A percentile compares a stretch with the other conserved stretches of the same genome.
These are phyloP conservation scores for Bedellia somnulentella DNA, from an alignment of 2,888 invertebrate genomes.

Conservation along the genomic window DNA sequence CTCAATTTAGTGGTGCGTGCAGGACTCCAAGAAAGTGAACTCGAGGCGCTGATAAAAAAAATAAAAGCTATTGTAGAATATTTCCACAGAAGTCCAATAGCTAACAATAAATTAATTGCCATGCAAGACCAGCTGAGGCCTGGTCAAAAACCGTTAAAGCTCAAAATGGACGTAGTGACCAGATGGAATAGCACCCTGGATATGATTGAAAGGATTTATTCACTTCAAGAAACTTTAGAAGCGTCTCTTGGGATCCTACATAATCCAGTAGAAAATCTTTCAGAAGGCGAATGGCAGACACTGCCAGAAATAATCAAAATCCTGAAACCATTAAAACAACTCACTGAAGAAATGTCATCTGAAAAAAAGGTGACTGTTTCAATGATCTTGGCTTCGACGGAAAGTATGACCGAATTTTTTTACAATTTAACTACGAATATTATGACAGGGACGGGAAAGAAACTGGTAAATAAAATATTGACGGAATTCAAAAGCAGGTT, in stretches of 20 bases:
- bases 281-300: conserved; percentile 13
- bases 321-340: conserved; percentile 13
- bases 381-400: conserved; percentile 12
- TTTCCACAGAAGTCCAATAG: conserved; percentile 14
- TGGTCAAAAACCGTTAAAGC: conserved; percentile 11
- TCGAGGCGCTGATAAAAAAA: conserved; percentile 13
- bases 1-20: conserved; percentile 15
- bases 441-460: no score
- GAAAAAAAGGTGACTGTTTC: conserved; percentile 13
- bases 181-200: conserved; percentile 14
- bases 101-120: no score
- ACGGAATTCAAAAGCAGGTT: conserved; percentile 14
- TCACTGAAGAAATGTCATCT: conserved; percentile 14
- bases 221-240: conserved; percentile 13
- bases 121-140: conserved; percentile 9
- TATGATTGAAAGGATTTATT: conserved; percentile 14
- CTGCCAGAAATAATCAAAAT: conserved; percentile 15
- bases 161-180: conserved; percentile 12
- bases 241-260: conserved; percentile 13
- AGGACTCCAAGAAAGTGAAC: conserved; percentile 12
- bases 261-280: conserved; percentile 14
- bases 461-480: conserved; percentile 12
- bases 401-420: no score
- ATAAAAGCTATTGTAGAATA: conserved; percentile 15
- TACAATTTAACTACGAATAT: no score